These are phyloP conservation scores for Taeniopygia guttata DNA, from an alignment of 2,797 vertebrate species.

Conservation along the genomic window DNA sequence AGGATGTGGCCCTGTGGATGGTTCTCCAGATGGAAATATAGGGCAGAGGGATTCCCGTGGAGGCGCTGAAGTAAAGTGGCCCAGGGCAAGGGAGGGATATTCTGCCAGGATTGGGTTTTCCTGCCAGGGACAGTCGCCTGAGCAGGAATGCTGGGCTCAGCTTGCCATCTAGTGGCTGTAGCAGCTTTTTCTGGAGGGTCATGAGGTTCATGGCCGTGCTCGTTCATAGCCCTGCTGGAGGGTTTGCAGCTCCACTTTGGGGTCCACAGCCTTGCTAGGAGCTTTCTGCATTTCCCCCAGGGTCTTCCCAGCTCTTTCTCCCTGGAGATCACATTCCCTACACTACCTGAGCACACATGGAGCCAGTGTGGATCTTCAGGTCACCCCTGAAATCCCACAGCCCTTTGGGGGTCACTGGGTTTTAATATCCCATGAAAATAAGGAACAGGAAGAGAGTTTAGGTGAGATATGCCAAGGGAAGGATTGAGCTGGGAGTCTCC, in stretches of 20 bases:
- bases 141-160: not conserved
- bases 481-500: not conserved
- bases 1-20: fast-evolving
- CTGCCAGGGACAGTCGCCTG: fast-evolving
- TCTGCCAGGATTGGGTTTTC: not conserved
- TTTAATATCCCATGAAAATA: not conserved
- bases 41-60: not conserved
- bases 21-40: not conserved
- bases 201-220: fast-evolving
- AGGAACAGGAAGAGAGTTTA: not conserved
- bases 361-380: not conserved
- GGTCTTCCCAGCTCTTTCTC: not conserved
- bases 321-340: fast-evolving
- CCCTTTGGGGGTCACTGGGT: fast-evolving
- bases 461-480: not conserved
- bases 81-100: fast-evolving
- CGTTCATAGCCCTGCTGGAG: too few relatives aligned
- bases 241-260: fast-evolving
- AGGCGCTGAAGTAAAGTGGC: not conserved
- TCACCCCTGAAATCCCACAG: not conserved
- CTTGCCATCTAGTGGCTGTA: conserved; percentile 60
- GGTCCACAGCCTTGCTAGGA: not conserved
- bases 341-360: fast-evolving
- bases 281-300: not conserved
- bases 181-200: fast-evolving